A percentile compares a stretch with the other conserved stretches of the same genome.
Evolutionary conservation across 2,888 invertebrate genomes (phyloP).

Genomic region (Conomelus anceps): DNA sequence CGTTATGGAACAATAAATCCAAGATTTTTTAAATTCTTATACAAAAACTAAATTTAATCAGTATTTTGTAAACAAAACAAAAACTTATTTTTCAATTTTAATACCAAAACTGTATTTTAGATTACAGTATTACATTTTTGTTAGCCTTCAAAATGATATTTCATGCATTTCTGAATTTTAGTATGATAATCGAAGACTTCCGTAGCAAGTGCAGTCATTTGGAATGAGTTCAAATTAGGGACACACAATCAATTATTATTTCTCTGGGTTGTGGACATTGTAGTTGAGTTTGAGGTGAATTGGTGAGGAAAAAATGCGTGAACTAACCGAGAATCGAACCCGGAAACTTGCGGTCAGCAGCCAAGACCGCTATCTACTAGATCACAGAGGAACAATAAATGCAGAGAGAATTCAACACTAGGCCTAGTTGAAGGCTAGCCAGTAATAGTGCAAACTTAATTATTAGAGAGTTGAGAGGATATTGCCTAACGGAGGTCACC

Average conservation of each 20-base stretch:
- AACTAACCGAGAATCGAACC: neutral
- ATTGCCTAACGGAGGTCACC: neutral
- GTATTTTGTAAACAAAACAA: too few species aligned
- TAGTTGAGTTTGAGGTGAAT: neutral
- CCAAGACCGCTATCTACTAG: neutral
- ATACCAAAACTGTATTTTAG: too few species aligned
- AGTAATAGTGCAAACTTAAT: neutral
- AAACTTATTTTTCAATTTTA: too few species aligned
- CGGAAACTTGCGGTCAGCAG: neutral
- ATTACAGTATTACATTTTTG: too few species aligned
- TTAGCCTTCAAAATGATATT: too few species aligned
- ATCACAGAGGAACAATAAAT: neutral
- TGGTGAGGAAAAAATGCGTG: neutral
- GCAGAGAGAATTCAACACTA: neutral
- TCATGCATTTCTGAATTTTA: too few species aligned
- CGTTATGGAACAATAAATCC: too few species aligned
- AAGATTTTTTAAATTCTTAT: too few species aligned
- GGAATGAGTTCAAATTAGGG: neutral
- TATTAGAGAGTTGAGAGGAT: neutral
- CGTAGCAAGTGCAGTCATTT: neutral
- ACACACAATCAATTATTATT: neutral
- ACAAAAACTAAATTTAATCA: too few species aligned
- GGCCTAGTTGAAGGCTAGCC: neutral
- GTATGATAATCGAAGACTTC: neutral
- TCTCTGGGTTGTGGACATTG: too few species aligned